phyloP scores from a whole-genome alignment of 2,888 invertebrate species.

The Drosophila subquinaria region DNA sequence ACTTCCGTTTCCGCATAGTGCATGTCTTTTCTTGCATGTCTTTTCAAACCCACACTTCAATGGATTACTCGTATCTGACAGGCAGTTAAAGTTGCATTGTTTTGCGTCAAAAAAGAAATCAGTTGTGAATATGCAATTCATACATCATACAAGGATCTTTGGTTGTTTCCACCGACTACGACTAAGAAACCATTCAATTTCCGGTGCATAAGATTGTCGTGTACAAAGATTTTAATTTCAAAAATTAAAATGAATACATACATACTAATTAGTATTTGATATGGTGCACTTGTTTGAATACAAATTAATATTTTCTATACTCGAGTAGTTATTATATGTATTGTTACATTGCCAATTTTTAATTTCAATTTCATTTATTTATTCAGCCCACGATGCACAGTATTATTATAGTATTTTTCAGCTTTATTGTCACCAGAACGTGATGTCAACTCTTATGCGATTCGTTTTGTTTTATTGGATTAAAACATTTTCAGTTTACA shows the following conservation, averaged over 20 bases:
- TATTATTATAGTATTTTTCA: constrained; percentile 2
- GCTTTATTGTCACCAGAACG: constrained; percentile 1
- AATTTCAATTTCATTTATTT: constrained; percentile 12
- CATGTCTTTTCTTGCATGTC: constrained; percentile 21
- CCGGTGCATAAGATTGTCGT: background rate
- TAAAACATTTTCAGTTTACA: background rate
- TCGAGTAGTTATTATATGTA: background rate
- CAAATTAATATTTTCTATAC: background rate
- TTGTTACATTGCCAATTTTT: constrained; percentile 12
- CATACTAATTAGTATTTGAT: constrained; percentile 9
- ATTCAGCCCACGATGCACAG: constrained; percentile 1
- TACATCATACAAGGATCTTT: background rate
- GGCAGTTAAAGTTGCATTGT: constrained; percentile 16
- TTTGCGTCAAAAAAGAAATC: background rate
- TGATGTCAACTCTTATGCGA: constrained; percentile 3
- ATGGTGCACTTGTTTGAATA: background rate
- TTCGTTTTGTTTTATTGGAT: constrained; percentile 5
- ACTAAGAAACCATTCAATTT: constrained; percentile 12
- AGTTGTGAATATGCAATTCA: background rate
- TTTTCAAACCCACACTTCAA: constrained; percentile 5
- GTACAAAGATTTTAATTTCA: background rate
- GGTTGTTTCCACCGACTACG: background rate
- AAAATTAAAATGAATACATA: constrained; percentile 2
- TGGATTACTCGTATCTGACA: constrained; percentile 13
- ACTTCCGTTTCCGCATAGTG: constrained; percentile 20